Conservation (phyloP, 2,113 vertebrate species). For the human region GRCh38 chr11:17700501-17701000, state of each 20-base stretch:
- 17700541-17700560: neutral
- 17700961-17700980: neutral
- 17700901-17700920: no score
- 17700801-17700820: neutral
- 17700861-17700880: neutral
- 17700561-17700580: neutral
- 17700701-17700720: no score
- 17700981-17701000: neutral
- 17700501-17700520: neutral
- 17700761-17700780: neutral
- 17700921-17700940: neutral
- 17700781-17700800: neutral
- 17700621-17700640: neutral
- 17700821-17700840: neutral
- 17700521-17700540: neutral
- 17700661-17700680: neutral
- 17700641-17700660: neutral
- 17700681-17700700: neutral
- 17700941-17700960: neutral
- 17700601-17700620: neutral
- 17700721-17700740: neutral
- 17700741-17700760: neutral
- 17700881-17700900: neutral
- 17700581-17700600: neutral
- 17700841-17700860: neutral